Evolutionary conservation across 2,888 invertebrate species (phyloP).

Genomic region (Rhyacophila evoluta): DNA sequence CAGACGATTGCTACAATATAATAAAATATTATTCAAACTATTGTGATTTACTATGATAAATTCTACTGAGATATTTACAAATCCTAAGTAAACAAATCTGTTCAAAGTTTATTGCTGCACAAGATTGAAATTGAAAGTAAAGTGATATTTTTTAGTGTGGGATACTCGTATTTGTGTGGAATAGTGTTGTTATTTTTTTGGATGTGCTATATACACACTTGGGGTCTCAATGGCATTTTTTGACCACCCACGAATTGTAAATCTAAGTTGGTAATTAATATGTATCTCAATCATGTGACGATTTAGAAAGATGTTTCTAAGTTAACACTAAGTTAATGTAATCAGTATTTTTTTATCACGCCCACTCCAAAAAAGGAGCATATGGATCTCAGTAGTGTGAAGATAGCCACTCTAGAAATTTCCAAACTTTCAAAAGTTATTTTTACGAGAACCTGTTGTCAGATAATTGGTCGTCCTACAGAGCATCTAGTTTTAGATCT

Average conservation of each 20-base stretch:
- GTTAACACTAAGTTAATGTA: too few species aligned
- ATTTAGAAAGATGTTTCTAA: too few species aligned
- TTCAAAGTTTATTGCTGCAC: conserved; percentile 44
- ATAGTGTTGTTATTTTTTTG: conserved; percentile 38
- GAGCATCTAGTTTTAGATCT: too few species aligned
- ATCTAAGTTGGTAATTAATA: too few species aligned
- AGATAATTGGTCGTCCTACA: too few species aligned
- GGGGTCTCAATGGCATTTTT: conserved; percentile 39
- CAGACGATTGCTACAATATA: not conserved
- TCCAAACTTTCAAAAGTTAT: too few species aligned
- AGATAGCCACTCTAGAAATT: too few species aligned
- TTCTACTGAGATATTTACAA: not conserved
- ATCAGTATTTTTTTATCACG: too few species aligned
- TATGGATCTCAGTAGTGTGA: too few species aligned
- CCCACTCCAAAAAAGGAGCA: too few species aligned
- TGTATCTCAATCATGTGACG: too few species aligned
- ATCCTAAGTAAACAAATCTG: conserved; percentile 41
- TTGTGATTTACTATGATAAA: not conserved
- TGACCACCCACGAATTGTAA: conserved; percentile 51
- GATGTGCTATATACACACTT: conserved; percentile 46
- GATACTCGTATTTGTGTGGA: not conserved
- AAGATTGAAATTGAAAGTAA: conserved; percentile 26
- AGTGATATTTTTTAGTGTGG: conserved; percentile 38
- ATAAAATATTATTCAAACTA: not conserved
- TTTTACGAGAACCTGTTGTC: too few species aligned